A percentile compares a stretch with the other conserved stretches of the same genome.
These are phyloP conservation scores for Arctopsyche grandis DNA, from an alignment of 1,140 invertebrate species.

Conservation along the genomic window DNA sequence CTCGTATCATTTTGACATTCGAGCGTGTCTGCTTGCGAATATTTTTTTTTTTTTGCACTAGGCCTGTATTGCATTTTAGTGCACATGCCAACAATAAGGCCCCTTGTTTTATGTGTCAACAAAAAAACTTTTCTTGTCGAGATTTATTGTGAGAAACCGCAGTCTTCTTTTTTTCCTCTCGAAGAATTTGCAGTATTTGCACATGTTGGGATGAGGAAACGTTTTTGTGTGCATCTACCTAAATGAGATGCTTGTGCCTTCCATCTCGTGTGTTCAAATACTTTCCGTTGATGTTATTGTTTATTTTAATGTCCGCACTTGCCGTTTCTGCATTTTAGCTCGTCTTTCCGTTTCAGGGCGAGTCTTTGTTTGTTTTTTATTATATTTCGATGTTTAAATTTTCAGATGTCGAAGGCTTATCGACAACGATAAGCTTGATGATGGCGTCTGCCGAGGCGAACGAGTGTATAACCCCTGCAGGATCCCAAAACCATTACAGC, in stretches of 20 bases:
- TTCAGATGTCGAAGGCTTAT: constrained; percentile 53
- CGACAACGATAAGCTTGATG: constrained; percentile 51
- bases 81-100: not conserved
- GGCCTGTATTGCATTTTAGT: not conserved
- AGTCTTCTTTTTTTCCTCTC: not conserved
- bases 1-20: too few relatives aligned
- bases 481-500: constrained; percentile 48
- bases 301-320: too few relatives aligned
- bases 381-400: constrained; percentile 13
- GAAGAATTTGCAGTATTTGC: too few relatives aligned
- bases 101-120: constrained; percentile 11
- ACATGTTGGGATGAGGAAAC: too few relatives aligned
- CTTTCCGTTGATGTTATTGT: too few relatives aligned
- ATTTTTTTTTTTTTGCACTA: constrained; percentile 1
- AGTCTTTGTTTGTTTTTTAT: not conserved
- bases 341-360: too few relatives aligned
- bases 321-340: too few relatives aligned
- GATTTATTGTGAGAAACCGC: constrained; percentile 22
- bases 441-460: constrained; percentile 42
- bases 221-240: too few relatives aligned
- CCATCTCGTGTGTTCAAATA: too few relatives aligned
- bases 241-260: too few relatives aligned
- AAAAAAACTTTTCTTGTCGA: constrained; percentile 7
- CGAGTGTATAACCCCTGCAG: constrained; percentile 17
- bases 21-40: not conserved